A percentile compares a stretch with the other conserved stretches of the same genome.
These are phyloP conservation scores for Pyrrhosoma nymphula DNA, from an alignment of 2,888 invertebrate species.

Conservation along the genomic window DNA sequence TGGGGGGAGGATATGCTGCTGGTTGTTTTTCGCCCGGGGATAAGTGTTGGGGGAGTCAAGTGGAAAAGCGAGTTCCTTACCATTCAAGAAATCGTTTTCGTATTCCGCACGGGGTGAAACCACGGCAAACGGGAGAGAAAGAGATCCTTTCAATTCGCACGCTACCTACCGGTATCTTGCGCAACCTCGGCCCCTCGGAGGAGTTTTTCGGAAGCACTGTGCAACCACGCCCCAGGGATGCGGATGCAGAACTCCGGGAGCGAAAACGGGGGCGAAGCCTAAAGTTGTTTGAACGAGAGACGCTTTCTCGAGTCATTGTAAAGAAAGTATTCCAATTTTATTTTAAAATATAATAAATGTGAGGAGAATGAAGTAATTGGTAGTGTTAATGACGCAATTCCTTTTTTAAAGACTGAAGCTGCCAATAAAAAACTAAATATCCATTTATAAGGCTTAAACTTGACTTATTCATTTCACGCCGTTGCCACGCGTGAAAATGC, in stretches of 20 bases:
- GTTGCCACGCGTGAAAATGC: too few species aligned
- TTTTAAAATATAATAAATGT: too few species aligned
- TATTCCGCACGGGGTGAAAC: background rate
- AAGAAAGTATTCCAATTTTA: background rate
- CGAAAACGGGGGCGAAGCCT: too few species aligned
- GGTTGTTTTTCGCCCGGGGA: background rate
- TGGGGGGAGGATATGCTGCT: too few species aligned
- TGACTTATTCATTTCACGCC: too few species aligned
- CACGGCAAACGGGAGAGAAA: background rate
- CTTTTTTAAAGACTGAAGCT: too few species aligned
- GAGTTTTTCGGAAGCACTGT: background rate
- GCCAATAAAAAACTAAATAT: too few species aligned
- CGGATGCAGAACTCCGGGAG: background rate
- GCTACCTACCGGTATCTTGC: background rate
- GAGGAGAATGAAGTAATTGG: too few species aligned
- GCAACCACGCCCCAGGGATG: background rate
- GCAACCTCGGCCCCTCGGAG: background rate
- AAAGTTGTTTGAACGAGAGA: background rate
- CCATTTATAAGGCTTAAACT: too few species aligned
- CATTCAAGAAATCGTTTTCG: background rate
- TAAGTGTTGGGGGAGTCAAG: background rate
- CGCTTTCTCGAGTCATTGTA: background rate
- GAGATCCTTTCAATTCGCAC: background rate
- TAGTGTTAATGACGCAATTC: too few species aligned
- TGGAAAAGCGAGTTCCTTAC: background rate